These are phyloP conservation scores for Megatriorchis doriae DNA, from an alignment of 2,113 vertebrate genomes.

Conservation along the genomic window DNA sequence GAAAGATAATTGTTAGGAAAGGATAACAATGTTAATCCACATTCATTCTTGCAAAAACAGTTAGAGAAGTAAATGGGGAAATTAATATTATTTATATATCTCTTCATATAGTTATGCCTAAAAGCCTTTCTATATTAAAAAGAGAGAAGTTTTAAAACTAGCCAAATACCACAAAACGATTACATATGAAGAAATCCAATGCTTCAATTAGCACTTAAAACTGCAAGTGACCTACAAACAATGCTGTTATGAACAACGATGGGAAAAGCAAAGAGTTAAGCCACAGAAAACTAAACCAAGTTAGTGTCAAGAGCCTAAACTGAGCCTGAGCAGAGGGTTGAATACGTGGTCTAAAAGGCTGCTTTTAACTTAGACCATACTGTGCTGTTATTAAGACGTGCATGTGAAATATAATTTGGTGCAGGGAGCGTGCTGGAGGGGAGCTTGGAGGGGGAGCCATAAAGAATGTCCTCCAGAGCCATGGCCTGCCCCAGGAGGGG, in stretches of 20 bases:
- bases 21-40: conserved; percentile 82
- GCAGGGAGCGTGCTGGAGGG: neutral
- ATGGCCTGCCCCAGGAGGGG: conserved; percentile 12
- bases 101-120: conserved; percentile 32
- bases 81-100: conserved; percentile 73
- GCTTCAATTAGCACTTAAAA: conserved; percentile 75
- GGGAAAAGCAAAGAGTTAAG: conserved; percentile 58
- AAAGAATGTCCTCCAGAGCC: conserved; percentile 32
- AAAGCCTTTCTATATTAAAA: conserved; percentile 40
- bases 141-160: conserved; percentile 60
- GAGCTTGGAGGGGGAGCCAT: conserved; percentile 17
- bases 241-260: conserved; percentile 56
- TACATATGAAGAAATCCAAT: conserved; percentile 64
- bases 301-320: conserved; percentile 53
- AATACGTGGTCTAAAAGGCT: conserved; percentile 49
- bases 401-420: conserved; percentile 40
- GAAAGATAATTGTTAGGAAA: conserved; percentile 82
- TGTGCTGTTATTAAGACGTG: conserved; percentile 24
- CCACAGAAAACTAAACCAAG: conserved; percentile 40
- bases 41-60: conserved; percentile 81
- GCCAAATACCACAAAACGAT: conserved; percentile 47
- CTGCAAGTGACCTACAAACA: conserved; percentile 72
- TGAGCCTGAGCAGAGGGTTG: neutral
- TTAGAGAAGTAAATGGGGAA: conserved; percentile 75
- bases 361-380: conserved; percentile 64